Evolutionary conservation across 2,888 invertebrate species (phyloP).

Genomic region (Hydriomena furcata): DNA sequence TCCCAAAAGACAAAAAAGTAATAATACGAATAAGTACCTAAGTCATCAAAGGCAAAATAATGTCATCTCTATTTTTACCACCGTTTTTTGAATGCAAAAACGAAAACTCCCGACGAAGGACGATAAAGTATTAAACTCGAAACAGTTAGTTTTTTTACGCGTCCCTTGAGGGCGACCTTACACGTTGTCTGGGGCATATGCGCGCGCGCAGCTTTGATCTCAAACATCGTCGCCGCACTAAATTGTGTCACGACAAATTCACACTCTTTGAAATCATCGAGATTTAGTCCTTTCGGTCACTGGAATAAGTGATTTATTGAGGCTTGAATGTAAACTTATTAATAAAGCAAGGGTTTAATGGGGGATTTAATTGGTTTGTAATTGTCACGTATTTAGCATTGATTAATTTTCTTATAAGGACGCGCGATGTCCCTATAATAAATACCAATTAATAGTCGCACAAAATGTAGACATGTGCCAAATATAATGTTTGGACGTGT

Average conservation of each 20-base stretch:
- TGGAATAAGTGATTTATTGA: slow-evolving; percentile 71
- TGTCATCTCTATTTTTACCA: slow-evolving; percentile 12
- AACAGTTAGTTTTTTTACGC: slow-evolving; percentile 63
- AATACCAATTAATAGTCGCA: too few relatives aligned
- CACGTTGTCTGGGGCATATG: slow-evolving; percentile 59
- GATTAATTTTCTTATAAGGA: too few relatives aligned
- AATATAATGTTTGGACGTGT: too few relatives aligned
- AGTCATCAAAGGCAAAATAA: too few relatives aligned
- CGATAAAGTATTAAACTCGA: slow-evolving; percentile 76
- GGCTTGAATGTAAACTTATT: slow-evolving; percentile 52
- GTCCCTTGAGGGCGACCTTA: slow-evolving; percentile 69
- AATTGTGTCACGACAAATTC: slow-evolving; percentile 80
- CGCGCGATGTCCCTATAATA: too few relatives aligned
- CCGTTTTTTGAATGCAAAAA: slow-evolving; percentile 36
- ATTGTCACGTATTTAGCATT: neutral
- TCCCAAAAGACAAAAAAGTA: too few relatives aligned
- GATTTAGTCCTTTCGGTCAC: slow-evolving; percentile 55
- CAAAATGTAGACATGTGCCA: too few relatives aligned
- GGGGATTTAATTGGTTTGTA: slow-evolving; percentile 1
- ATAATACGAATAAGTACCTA: too few relatives aligned
- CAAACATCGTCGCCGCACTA: slow-evolving; percentile 59
- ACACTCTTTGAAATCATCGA: slow-evolving; percentile 71
- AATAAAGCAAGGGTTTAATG: slow-evolving; percentile 31
- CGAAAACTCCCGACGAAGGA: slow-evolving; percentile 38
- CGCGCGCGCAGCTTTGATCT: slow-evolving; percentile 56